Conservation (phyloP, 2,797 vertebrate genomes). For the Tinamus major region DNA sequence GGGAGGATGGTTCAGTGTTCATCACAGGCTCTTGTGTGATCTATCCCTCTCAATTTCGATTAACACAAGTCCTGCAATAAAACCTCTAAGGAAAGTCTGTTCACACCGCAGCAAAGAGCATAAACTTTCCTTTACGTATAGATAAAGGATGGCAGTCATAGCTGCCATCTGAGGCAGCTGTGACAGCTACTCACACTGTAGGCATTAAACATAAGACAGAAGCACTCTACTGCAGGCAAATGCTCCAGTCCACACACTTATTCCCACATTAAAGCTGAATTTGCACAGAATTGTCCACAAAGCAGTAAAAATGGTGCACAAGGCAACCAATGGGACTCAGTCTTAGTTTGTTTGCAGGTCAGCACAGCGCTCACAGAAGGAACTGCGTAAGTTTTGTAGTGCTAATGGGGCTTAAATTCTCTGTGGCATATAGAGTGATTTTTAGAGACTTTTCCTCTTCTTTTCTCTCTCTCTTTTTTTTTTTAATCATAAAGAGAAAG, state of each 20-base stretch:
- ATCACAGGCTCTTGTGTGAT: not conserved
- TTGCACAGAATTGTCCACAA: not conserved
- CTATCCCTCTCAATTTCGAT: not conserved
- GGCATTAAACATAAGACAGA: not conserved
- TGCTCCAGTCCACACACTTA: not conserved
- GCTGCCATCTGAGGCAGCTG: not conserved
- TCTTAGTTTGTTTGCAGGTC: not conserved
- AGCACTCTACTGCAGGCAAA: not conserved
- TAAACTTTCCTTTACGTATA: not conserved
- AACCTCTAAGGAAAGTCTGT: not conserved
- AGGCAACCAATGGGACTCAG: not conserved
- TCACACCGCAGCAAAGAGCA: not conserved
- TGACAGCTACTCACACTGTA: not conserved
- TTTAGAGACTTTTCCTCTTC: conserved; percentile 3
- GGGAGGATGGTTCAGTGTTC: not conserved
- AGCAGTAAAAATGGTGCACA: not conserved
- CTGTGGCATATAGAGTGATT: not conserved
- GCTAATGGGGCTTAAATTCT: not conserved
- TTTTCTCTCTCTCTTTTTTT: not conserved
- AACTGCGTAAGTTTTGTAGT: not conserved
- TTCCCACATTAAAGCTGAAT: not conserved
- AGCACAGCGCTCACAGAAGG: not conserved
- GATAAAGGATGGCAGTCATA: too few relatives aligned
- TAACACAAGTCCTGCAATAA: not conserved
- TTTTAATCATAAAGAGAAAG: conserved; percentile 26